phyloP scores from a whole-genome alignment of 2,113 vertebrate genomes.

The Pimephales promelas region DNA sequence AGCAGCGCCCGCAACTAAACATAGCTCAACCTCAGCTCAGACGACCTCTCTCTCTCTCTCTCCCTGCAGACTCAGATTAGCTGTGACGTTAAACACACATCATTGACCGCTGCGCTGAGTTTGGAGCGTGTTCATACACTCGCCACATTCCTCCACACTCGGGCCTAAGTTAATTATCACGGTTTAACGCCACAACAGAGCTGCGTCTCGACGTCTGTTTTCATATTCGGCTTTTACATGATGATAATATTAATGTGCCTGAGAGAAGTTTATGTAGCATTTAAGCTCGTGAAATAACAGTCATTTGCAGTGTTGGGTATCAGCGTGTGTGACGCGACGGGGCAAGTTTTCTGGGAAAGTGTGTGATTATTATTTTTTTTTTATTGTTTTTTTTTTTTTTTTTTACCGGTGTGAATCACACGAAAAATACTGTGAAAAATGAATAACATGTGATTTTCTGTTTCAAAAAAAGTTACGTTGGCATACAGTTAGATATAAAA shows the following conservation, averaged over 20 bases:
- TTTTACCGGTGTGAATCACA: constrained; percentile 49
- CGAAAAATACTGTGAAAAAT: constrained; percentile 33
- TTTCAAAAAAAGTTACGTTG: constrained; percentile 44
- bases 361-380: constrained; percentile 2
- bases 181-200: constrained; percentile 10
- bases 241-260: constrained; percentile 62
- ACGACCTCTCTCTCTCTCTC: constrained; percentile 42
- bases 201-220: constrained; percentile 55
- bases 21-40: constrained; percentile 68
- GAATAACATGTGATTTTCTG: constrained; percentile 45
- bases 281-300: constrained; percentile 59
- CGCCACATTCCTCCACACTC: constrained; percentile 47
- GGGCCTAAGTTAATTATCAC: constrained; percentile 52
- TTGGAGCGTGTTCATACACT: constrained; percentile 48
- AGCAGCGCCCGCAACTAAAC: constrained; percentile 65
- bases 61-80: constrained; percentile 52
- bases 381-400: too few relatives aligned
- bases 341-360: constrained; percentile 33
- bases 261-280: constrained; percentile 59
- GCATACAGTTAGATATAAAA: constrained; percentile 46
- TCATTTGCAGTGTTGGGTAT: constrained; percentile 49
- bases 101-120: constrained; percentile 55
- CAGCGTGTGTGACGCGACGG: constrained; percentile 59
- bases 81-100: constrained; percentile 59
- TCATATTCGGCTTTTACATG: constrained; percentile 60